Evolutionary conservation across 2,888 invertebrate genomes (phyloP).

Genomic region (Ornithoptera priamus): DNA sequence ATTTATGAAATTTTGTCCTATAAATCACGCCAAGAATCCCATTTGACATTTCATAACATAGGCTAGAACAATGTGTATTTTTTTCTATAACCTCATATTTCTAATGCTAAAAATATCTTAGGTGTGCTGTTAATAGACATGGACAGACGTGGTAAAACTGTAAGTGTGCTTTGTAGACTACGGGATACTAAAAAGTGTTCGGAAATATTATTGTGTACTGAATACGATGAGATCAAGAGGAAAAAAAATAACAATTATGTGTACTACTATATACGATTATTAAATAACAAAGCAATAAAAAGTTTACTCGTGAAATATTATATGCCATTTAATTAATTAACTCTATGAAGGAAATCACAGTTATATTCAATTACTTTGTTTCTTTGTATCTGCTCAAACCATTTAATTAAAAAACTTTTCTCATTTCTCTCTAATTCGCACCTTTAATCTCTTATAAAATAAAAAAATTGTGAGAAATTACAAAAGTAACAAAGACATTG

Average conservation of each 20-base stretch:
- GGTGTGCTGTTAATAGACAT: too few relatives aligned
- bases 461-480: background rate
- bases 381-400: background rate
- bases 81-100: too few relatives aligned
- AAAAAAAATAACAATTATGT: background rate
- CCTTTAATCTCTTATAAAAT: slow-evolving; percentile 9
- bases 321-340: background rate
- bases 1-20: too few relatives aligned
- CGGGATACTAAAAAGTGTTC: too few relatives aligned
- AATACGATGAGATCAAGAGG: too few relatives aligned
- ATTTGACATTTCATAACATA: too few relatives aligned
- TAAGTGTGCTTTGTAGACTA: too few relatives aligned
- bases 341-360: background rate
- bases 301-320: background rate
- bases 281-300: background rate
- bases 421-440: slow-evolving; percentile 11
- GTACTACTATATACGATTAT: background rate
- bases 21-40: too few relatives aligned
- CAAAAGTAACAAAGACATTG: background rate
- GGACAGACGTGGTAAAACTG: too few relatives aligned
- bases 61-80: too few relatives aligned
- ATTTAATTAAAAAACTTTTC: slow-evolving; percentile 15
- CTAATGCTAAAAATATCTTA: too few relatives aligned
- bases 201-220: too few relatives aligned
- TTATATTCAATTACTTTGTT: slow-evolving; percentile 7